Evolutionary conservation across 2,797 vertebrate species (phyloP).

Genomic region (Hapalemur alaotrensis): DNA sequence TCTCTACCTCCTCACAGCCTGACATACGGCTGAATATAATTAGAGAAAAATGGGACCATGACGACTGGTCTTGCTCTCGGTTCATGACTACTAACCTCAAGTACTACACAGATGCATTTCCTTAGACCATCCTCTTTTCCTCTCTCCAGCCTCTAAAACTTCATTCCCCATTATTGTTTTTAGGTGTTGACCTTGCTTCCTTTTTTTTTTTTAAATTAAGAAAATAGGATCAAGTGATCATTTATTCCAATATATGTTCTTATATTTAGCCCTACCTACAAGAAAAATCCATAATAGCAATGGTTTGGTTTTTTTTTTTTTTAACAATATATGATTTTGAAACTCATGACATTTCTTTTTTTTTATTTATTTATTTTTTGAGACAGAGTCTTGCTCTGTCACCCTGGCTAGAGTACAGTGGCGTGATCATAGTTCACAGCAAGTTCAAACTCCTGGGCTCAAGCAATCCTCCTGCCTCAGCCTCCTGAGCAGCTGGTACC

Average conservation of each 20-base stretch:
- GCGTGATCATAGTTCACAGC: neutral
- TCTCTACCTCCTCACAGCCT: neutral
- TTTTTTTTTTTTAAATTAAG: neutral
- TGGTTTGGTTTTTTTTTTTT: constrained; percentile 35
- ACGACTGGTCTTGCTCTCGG: neutral
- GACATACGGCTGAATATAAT: neutral
- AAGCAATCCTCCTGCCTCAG: neutral
- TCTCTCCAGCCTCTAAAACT: neutral
- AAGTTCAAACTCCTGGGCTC: neutral
- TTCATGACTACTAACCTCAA: neutral
- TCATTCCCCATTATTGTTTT: neutral
- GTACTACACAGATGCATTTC: neutral
- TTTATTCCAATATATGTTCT: neutral
- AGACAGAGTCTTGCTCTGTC: neutral
- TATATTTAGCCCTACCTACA: neutral
- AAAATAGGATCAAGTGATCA: neutral
- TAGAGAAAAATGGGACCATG: neutral
- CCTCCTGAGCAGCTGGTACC: neutral
- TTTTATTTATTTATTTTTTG: neutral
- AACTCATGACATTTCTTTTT: neutral
- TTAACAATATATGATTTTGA: neutral
- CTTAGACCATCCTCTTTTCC: neutral
- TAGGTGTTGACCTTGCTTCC: neutral
- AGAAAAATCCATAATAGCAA: constrained; percentile 2
- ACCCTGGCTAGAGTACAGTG: neutral